Conservation (phyloP, 2,113 vertebrate genomes). For the Salminus brasiliensis region DNA sequence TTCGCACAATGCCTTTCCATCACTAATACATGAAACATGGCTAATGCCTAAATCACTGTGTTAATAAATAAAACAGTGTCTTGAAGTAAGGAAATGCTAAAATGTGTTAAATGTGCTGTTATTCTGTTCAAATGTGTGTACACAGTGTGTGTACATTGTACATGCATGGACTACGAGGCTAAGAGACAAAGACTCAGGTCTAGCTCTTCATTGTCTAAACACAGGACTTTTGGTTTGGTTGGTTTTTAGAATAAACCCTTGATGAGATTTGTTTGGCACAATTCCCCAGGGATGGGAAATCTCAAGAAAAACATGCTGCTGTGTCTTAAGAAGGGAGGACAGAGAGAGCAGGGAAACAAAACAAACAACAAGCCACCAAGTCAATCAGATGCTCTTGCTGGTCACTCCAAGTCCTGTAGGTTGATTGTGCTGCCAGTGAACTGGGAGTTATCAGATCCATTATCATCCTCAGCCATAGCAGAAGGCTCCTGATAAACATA, state of each 20-base stretch:
- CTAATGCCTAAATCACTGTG: background rate
- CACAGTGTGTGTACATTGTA: background rate
- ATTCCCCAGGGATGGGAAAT: background rate
- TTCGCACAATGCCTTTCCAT: background rate
- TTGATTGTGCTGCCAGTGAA: slow-evolving; percentile 95
- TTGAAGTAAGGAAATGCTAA: background rate
- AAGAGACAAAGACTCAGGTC: background rate
- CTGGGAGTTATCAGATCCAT: slow-evolving; percentile 84
- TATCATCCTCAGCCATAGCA: slow-evolving; percentile 83
- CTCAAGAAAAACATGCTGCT: background rate
- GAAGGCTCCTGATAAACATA: slow-evolving; percentile 82
- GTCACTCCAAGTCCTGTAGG: slow-evolving; percentile 90
- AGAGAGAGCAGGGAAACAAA: background rate
- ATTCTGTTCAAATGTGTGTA: background rate
- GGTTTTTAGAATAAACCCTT: background rate
- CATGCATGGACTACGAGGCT: background rate
- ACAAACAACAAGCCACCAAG: slow-evolving; percentile 16
- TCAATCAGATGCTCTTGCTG: background rate
- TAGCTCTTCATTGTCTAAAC: background rate
- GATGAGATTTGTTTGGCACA: background rate
- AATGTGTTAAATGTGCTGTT: background rate
- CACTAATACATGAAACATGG: background rate
- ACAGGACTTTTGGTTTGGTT: too few relatives aligned
- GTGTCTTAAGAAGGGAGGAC: background rate
- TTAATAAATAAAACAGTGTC: background rate